These are phyloP conservation scores for Gallinago undulata DNA, from an alignment of 2,113 vertebrate species.

Conservation along the genomic window DNA sequence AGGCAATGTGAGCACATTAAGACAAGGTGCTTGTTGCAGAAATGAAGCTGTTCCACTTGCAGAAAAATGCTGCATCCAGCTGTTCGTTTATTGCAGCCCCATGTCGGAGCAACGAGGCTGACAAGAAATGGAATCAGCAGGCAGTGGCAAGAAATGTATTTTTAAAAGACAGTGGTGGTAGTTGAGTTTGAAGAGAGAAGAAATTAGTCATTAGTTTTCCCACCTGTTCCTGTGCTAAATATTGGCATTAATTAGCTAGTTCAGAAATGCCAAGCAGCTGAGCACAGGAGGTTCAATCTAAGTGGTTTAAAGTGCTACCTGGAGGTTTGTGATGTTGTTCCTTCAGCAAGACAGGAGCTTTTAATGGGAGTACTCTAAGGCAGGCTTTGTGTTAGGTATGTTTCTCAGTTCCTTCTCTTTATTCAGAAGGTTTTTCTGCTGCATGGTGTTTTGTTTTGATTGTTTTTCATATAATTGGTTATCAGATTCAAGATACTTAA, in stretches of 20 bases:
- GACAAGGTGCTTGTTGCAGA: background rate
- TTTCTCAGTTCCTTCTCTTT: background rate
- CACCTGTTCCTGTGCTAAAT: slow-evolving; percentile 42
- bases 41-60: background rate
- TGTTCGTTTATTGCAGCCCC: background rate
- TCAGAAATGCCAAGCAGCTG: slow-evolving; percentile 29
- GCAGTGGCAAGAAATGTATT: background rate
- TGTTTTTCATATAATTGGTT: background rate
- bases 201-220: slow-evolving; percentile 52
- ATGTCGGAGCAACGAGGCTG: background rate
- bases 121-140: slow-evolving; percentile 38
- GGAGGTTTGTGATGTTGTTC: background rate
- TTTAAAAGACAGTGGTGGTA: slow-evolving; percentile 1
- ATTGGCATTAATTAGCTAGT: slow-evolving; percentile 44
- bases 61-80: background rate
- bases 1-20: background rate
- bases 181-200: slow-evolving; percentile 6
- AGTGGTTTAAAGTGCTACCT: slow-evolving; percentile 38
- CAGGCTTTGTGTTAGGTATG: background rate
- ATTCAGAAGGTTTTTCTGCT: background rate
- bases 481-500: background rate
- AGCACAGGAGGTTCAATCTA: slow-evolving; percentile 7
- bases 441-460: background rate
- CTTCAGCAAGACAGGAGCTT: background rate
- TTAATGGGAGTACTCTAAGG: background rate